These are phyloP conservation scores for Pantherophis alleghaniensis DNA, from an alignment of 2,797 vertebrate genomes.

Conservation along the genomic window DNA sequence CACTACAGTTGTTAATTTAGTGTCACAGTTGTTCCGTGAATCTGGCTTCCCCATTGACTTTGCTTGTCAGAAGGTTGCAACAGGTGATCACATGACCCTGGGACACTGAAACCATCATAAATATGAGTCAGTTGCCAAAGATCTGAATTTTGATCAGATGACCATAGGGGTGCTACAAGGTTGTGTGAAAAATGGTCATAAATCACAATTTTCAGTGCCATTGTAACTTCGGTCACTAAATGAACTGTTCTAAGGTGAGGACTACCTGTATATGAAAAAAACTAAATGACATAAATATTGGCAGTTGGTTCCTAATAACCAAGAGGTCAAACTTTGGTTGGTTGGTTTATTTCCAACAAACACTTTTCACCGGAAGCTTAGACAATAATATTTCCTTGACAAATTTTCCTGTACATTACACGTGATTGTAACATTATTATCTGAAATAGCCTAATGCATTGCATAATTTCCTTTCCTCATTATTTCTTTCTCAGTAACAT, in stretches of 20 bases:
- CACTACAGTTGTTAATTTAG: neutral
- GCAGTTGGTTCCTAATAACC: neutral
- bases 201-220: neutral
- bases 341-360: neutral
- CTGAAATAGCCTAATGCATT: neutral
- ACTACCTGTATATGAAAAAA: neutral
- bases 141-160: neutral
- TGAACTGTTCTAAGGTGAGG: neutral
- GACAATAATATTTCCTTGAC: neutral
- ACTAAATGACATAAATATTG: neutral
- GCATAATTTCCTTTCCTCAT: neutral
- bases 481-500: neutral
- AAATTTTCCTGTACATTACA: neutral
- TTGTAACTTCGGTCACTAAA: neutral
- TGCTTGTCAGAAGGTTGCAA: neutral
- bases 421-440: neutral
- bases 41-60: neutral
- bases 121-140: neutral
- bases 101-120: neutral
- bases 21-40: neutral
- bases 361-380: neutral
- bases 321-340: neutral
- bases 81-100: neutral
- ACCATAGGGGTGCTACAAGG: neutral
- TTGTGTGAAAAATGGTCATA: neutral